Conservation (phyloP, 92 coral and sea anemone genomes). For the Zoanthus solanderi region DNA sequence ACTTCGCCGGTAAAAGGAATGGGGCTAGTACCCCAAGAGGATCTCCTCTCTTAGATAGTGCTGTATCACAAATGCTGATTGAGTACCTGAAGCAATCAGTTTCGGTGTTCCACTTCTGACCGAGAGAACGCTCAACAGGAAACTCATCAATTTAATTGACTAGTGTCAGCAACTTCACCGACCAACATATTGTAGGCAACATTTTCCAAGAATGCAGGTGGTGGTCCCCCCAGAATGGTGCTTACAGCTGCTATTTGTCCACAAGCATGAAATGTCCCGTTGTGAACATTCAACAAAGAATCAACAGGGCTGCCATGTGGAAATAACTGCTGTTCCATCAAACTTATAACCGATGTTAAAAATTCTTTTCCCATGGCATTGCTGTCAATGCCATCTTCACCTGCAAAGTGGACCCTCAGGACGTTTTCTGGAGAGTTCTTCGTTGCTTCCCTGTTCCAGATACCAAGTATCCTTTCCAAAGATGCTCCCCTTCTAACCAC, state of each 20-base stretch:
- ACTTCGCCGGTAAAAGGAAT: no score
- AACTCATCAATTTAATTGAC: no score
- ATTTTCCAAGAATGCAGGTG: not conserved
- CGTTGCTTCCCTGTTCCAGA: conserved; percentile 34
- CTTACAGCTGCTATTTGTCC: conserved; percentile 46
- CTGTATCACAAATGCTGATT: no score
- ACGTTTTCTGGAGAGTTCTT: not conserved
- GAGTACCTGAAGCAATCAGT: no score
- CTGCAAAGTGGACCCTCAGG: conserved; percentile 39
- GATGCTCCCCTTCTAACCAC: not conserved
- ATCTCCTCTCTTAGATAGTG: no score
- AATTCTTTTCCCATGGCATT: conserved; percentile 31
- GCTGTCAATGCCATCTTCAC: conserved; percentile 40
- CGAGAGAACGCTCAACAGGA: no score
- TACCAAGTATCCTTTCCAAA: not conserved
- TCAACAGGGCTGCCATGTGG: conserved; percentile 26
- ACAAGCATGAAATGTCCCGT: conserved; percentile 34
- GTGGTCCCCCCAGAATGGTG: conserved; percentile 22
- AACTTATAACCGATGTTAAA: conserved; percentile 23
- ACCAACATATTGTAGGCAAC: not conserved
- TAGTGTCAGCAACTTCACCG: not conserved
- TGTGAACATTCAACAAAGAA: conserved; percentile 41
- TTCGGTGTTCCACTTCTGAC: no score
- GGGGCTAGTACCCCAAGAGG: no score
- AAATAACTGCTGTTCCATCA: conserved; percentile 14